phyloP scores from a whole-genome alignment of 2,888 invertebrate species.

The Chloroclystis v-ata region DNA sequence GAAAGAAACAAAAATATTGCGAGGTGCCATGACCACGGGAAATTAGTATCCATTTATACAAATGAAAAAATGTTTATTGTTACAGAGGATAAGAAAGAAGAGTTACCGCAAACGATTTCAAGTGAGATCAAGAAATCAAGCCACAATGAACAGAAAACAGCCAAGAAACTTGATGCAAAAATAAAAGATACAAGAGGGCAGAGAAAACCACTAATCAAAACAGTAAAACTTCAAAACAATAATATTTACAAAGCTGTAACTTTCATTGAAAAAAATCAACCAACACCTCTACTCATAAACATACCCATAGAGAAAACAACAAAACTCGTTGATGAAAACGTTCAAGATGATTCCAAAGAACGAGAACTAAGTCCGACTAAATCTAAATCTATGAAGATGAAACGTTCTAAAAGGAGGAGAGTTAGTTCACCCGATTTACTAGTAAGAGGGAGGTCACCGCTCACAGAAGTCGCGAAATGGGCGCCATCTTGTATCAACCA shows the following conservation, averaged over 20 bases:
- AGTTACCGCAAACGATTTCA: no score
- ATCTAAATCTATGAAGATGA: neutral
- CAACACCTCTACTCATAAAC: slow-evolving; percentile 40
- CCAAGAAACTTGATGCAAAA: slow-evolving; percentile 21
- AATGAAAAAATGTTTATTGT: no score
- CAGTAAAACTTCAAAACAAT: slow-evolving; percentile 27
- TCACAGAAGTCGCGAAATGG: slow-evolving; percentile 61
- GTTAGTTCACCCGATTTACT: slow-evolving; percentile 10
- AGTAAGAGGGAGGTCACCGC: slow-evolving; percentile 32
- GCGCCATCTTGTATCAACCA: slow-evolving; percentile 41
- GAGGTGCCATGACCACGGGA: no score
- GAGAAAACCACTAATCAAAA: slow-evolving; percentile 44
- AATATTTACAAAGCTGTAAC: slow-evolving; percentile 49
- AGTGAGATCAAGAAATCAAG: slow-evolving; percentile 11
- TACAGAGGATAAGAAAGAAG: no score
- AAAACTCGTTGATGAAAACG: neutral
- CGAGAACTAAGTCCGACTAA: neutral
- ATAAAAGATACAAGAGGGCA: slow-evolving; percentile 2
- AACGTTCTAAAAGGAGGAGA: slow-evolving; percentile 3
- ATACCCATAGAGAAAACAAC: slow-evolving; percentile 37
- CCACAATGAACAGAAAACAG: slow-evolving; percentile 16
- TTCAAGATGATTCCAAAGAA: neutral
- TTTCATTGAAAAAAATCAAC: slow-evolving; percentile 41
- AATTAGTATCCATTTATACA: no score
- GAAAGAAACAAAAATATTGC: no score